Conservation (phyloP, 2,888 invertebrate genomes). For the Candidula unifasciata region DNA sequence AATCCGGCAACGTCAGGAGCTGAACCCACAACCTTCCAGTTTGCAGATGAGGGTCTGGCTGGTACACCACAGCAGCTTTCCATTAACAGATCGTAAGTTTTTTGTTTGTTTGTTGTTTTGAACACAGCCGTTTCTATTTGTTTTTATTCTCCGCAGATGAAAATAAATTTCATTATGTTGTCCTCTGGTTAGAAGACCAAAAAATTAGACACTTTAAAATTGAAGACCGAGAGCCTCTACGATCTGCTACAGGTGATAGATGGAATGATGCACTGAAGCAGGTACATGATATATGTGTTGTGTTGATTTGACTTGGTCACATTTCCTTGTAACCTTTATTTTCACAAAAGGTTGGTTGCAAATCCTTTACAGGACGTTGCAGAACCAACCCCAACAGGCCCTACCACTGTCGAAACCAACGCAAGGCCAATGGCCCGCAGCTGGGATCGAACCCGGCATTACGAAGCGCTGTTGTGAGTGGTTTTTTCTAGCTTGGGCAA, state of each 20-base stretch:
- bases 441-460: too few species aligned
- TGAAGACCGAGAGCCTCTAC: constrained; percentile 87
- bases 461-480: too few species aligned
- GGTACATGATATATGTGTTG: constrained; percentile 58
- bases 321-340: constrained; percentile 66
- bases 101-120: not conserved
- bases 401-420: too few species aligned
- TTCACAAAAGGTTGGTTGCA: not conserved
- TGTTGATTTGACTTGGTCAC: not conserved
- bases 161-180: constrained; percentile 86
- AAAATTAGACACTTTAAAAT: constrained; percentile 92
- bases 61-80: too few species aligned
- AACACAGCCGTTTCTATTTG: not conserved
- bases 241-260: constrained; percentile 82
- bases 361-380: too few species aligned
- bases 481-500: too few species aligned
- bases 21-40: too few species aligned
- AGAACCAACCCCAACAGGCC: too few species aligned
- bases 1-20: too few species aligned
- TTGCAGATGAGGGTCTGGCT: too few species aligned
- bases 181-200: constrained; percentile 95
- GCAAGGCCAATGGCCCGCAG: too few species aligned
- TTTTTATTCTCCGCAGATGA: constrained; percentile 82
- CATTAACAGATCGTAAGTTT: not conserved
- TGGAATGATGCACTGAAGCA: constrained; percentile 86